Conservation (phyloP, 1,140 invertebrate species). For the Drosophila santomea region DNA sequence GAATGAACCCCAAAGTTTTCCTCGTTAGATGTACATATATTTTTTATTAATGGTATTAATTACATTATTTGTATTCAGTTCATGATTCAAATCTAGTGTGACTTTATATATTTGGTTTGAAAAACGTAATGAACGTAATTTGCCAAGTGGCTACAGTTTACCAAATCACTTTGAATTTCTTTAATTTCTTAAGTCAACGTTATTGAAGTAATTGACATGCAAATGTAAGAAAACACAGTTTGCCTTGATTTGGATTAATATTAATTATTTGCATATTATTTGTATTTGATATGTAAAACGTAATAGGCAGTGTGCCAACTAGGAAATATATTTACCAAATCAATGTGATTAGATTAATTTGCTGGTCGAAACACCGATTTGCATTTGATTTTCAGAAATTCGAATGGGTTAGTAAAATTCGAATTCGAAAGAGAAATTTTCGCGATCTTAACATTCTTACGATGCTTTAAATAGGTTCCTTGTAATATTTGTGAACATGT, state of each 20-base stretch:
- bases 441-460: constrained; percentile 5
- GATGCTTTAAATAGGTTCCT: constrained; percentile 13
- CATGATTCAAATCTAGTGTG: no score
- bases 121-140: constrained; percentile 3
- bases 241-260: background rate
- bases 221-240: constrained; percentile 3
- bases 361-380: background rate
- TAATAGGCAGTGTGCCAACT: constrained; percentile 1
- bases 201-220: background rate
- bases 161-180: constrained; percentile 2
- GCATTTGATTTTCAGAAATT: background rate
- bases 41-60: no score
- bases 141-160: constrained; percentile 2
- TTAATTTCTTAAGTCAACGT: background rate
- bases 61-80: no score
- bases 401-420: constrained; percentile 6
- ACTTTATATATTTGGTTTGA: background rate
- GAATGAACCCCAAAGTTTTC: no score
- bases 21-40: no score
- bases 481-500: constrained; percentile 18
- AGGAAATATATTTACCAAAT: constrained; percentile 8
- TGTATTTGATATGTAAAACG: background rate
- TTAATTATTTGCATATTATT: constrained; percentile 1
- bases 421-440: constrained; percentile 7
- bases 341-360: constrained; percentile 6